Evolutionary conservation across 2,113 vertebrate species (phyloP).

Genomic region (Burhinus bistriatus): DNA sequence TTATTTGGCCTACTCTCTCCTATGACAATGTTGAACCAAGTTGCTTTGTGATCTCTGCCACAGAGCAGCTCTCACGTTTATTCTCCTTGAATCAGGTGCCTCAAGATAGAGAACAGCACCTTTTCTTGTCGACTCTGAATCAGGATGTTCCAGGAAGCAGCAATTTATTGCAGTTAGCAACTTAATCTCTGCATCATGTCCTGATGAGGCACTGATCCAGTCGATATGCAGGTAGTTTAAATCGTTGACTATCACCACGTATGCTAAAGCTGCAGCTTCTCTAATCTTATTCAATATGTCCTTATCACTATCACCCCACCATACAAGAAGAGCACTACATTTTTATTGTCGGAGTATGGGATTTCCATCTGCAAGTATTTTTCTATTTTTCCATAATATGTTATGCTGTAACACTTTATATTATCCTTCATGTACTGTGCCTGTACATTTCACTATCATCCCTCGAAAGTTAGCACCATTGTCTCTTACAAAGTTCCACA

Average conservation of each 20-base stretch:
- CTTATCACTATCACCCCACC: neutral
- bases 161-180: neutral
- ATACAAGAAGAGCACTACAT: accelerated
- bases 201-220: neutral
- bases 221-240: neutral
- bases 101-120: neutral
- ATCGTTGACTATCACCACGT: neutral
- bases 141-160: neutral
- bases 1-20: neutral
- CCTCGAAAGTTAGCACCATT: neutral
- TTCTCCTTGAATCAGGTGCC: neutral
- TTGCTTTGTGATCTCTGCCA: neutral
- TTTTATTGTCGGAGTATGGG: neutral
- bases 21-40: neutral
- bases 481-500: neutral
- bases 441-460: neutral
- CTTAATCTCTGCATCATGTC: neutral
- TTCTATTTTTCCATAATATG: neutral
- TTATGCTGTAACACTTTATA: neutral
- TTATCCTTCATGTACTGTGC: neutral
- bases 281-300: neutral
- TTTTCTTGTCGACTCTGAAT: neutral
- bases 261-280: neutral
- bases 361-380: neutral
- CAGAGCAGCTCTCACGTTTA: neutral